Evolutionary conservation across 2,888 invertebrate genomes (phyloP).

Genomic region (Coremacera marginata): DNA sequence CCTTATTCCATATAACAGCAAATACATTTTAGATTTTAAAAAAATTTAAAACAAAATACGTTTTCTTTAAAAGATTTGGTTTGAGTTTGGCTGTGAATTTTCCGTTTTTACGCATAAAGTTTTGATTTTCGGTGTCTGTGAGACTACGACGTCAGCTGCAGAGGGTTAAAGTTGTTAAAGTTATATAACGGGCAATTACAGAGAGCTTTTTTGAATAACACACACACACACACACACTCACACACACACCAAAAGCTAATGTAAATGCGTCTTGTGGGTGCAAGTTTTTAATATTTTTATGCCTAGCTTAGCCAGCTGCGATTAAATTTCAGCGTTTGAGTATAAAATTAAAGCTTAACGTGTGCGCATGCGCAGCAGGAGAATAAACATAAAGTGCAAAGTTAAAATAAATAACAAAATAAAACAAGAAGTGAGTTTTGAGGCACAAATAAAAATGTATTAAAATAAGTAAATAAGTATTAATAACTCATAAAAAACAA

Average conservation of each 20-base stretch:
- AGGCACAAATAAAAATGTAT: background rate
- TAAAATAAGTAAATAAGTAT: background rate
- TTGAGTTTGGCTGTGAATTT: no score
- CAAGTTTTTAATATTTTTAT: background rate
- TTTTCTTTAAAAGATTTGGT: no score
- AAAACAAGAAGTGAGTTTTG: background rate
- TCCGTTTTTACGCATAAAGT: no score
- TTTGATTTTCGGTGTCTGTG: no score
- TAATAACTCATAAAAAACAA: background rate
- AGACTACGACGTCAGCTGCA: no score
- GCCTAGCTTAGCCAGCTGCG: background rate
- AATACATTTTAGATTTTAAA: no score
- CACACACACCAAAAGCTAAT: background rate
- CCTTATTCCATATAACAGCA: no score
- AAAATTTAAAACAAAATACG: no score
- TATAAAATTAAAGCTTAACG: slow-evolving; percentile 10
- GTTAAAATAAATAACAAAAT: background rate
- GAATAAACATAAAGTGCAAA: background rate
- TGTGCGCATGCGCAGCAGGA: slow-evolving; percentile 10
- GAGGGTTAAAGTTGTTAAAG: no score
- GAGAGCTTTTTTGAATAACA: background rate
- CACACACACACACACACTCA: no score
- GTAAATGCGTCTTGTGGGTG: slow-evolving; percentile 4
- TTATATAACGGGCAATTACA: background rate
- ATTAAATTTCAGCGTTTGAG: slow-evolving; percentile 7